Percentiles rank a stretch among this genome's conserved stretches.
These are phyloP conservation scores for Macrotis lagotis DNA, from an alignment of 2,113 vertebrate species.

Conservation along the genomic window DNA sequence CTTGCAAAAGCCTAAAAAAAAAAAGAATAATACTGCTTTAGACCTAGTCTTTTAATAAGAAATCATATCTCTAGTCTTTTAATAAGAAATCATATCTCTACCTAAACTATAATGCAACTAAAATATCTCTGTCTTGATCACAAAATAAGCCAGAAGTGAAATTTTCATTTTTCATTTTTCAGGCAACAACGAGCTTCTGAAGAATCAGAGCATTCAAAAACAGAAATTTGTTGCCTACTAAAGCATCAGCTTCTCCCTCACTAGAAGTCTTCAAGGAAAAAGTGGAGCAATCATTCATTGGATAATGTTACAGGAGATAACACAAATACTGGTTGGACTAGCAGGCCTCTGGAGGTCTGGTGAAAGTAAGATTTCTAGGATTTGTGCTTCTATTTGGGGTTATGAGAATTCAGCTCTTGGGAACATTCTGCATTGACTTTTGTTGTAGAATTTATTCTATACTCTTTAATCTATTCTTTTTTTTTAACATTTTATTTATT, in stretches of 20 bases:
- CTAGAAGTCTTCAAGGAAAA: neutral
- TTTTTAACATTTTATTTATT: no score
- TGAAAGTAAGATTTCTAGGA: neutral
- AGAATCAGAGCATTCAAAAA: neutral
- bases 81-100: neutral
- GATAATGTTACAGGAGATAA: neutral
- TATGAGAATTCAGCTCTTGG: neutral
- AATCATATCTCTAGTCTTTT: no score
- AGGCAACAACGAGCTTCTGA: neutral
- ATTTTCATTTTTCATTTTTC: neutral
- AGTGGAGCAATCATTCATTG: neutral
- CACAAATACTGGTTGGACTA: neutral
- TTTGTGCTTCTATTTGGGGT: neutral
- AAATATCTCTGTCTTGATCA: neutral
- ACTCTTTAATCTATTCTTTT: neutral
- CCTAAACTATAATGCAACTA: neutral
- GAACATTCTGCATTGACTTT: neutral
- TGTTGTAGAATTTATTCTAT: neutral
- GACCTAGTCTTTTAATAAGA: no score
- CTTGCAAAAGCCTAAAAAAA: no score
- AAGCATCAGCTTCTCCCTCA: neutral
- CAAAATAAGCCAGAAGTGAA: neutral
- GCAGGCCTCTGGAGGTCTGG: neutral
- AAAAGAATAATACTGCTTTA: neutral
- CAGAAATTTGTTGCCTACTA: neutral